Conservation (phyloP, 2,888 invertebrate genomes). For the Epinotia nisella region DNA sequence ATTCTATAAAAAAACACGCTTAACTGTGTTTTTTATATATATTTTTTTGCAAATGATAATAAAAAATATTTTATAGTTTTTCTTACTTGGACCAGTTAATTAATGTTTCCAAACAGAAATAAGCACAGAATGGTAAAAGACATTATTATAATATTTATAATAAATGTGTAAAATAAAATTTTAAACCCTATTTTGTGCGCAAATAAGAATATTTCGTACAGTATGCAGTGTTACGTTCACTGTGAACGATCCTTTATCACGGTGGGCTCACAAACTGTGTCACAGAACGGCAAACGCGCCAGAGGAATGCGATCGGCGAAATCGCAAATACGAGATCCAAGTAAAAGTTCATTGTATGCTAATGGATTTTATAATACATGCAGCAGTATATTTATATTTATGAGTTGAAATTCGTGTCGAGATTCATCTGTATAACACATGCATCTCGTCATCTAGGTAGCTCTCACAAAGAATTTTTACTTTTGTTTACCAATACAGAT, state of each 20-base stretch:
- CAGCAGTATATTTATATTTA: background rate
- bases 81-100: background rate
- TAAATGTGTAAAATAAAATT: background rate
- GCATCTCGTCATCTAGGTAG: too few species aligned
- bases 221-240: background rate
- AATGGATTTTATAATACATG: conserved; percentile 12
- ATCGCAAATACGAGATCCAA: conserved; percentile 49
- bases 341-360: conserved; percentile 44
- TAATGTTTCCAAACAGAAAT: background rate
- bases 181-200: background rate
- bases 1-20: too few species aligned
- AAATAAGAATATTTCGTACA: background rate
- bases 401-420: background rate
- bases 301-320: conserved; percentile 48
- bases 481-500: too few species aligned
- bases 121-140: background rate
- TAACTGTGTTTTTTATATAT: background rate
- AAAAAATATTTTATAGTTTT: background rate
- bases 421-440: too few species aligned
- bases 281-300: conserved; percentile 49
- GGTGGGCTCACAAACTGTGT: conserved; percentile 50
- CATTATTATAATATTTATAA: too few species aligned
- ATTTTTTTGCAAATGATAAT: background rate
- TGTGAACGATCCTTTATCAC: conserved; percentile 22
- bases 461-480: too few species aligned